A percentile compares a stretch with the other conserved stretches of the same genome.
Evolutionary conservation across 2,797 vertebrate genomes (phyloP).

Genomic region (Coregonus suidteri): DNA sequence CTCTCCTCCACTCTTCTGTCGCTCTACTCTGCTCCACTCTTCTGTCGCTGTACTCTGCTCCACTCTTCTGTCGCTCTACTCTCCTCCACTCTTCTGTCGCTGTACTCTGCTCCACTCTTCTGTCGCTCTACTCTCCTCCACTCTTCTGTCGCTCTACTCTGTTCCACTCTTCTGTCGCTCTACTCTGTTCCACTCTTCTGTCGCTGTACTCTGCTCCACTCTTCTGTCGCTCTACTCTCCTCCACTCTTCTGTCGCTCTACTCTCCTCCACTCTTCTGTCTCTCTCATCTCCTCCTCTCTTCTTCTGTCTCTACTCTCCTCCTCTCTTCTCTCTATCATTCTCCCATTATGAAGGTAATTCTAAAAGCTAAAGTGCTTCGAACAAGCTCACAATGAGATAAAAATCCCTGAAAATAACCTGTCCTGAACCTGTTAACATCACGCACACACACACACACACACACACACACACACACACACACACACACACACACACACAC

Average conservation of each 20-base stretch:
- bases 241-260: too few species aligned
- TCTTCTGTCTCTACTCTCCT: not conserved
- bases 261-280: not conserved
- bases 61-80: not conserved
- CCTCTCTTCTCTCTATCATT: constrained; percentile 1
- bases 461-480: constrained; percentile 49
- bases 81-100: not conserved
- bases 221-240: constrained; percentile 8
- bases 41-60: not conserved
- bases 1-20: not conserved
- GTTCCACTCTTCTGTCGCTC: too few species aligned
- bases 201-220: too few species aligned
- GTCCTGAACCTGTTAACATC: not conserved
- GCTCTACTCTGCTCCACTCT: constrained; percentile 3
- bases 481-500: constrained; percentile 19
- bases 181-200: too few species aligned
- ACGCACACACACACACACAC: constrained; percentile 22
- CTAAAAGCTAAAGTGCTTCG: constrained; percentile 62
- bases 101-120: not conserved
- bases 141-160: too few species aligned
- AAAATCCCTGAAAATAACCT: constrained; percentile 38
- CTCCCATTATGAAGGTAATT: constrained; percentile 44
- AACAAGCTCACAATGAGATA: constrained; percentile 54
- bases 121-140: too few species aligned
- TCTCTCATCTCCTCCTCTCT: not conserved